A percentile compares a stretch with the other conserved stretches of the same genome.
phyloP scores from a whole-genome alignment of 2,888 invertebrate genomes.

The Dynastes tityus region DNA sequence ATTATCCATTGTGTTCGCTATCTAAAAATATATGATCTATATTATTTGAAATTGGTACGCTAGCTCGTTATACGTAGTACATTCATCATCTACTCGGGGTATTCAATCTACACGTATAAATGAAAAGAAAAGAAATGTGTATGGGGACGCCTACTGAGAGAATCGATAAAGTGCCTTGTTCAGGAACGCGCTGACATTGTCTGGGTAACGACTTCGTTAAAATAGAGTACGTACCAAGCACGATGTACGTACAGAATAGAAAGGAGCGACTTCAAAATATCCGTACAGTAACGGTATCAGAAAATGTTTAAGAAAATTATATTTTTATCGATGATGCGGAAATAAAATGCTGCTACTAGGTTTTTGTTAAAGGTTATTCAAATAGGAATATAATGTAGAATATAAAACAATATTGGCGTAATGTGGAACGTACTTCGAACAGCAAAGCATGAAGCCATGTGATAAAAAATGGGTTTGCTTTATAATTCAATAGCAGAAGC shows the following conservation, averaged over 20 bases:
- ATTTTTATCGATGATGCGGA: neutral
- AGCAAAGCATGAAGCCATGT: too few species aligned
- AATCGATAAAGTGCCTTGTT: slow-evolving; percentile 33
- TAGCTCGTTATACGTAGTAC: slow-evolving; percentile 1
- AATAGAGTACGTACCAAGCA: slow-evolving; percentile 22
- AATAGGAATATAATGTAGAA: too few species aligned
- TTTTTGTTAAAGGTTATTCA: too few species aligned
- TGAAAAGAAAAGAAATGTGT: slow-evolving; percentile 11
- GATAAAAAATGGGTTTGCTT: too few species aligned
- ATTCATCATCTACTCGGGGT: neutral
- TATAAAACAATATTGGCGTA: too few species aligned
- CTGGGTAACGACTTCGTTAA: slow-evolving; percentile 37
- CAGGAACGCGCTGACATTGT: slow-evolving; percentile 34
- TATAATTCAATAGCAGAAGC: too few species aligned
- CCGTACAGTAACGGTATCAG: neutral
- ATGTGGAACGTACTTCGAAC: too few species aligned
- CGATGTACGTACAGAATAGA: neutral
- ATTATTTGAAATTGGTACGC: slow-evolving; percentile 1
- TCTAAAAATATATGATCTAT: neutral
- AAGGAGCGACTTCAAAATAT: neutral
- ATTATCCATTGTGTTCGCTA: too few species aligned
- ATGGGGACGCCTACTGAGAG: slow-evolving; percentile 11
- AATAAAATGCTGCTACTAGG: neutral
- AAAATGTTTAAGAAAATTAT: neutral
- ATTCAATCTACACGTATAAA: neutral